Evolutionary conservation across 2,113 vertebrate genomes (phyloP).

Genomic region (Dromas ardeola): DNA sequence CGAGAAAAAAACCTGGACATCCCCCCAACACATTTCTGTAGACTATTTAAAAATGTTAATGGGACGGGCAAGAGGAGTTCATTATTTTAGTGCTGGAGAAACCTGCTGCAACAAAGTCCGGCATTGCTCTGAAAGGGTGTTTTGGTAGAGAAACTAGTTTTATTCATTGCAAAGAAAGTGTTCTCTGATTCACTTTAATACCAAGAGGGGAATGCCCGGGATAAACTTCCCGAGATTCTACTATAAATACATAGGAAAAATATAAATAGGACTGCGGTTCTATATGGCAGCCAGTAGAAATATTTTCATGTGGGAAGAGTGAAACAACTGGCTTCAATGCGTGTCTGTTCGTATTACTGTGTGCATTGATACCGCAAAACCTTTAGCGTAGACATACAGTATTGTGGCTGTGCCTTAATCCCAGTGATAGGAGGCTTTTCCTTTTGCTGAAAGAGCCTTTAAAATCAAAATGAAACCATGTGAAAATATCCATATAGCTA

Average conservation of each 20-base stretch:
- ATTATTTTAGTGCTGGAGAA: neutral
- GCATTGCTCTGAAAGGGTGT: neutral
- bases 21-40: neutral
- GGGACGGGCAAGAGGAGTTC: neutral
- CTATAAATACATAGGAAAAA: neutral
- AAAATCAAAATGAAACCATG: neutral
- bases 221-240: neutral
- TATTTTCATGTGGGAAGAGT: neutral
- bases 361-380: neutral
- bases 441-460: neutral
- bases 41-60: fast-evolving
- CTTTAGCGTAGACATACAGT: neutral
- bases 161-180: neutral
- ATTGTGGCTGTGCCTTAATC: neutral
- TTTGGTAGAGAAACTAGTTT: neutral
- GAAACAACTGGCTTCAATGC: neutral
- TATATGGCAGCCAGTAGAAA: neutral
- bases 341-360: neutral
- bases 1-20: neutral
- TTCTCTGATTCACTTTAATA: neutral
- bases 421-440: neutral
- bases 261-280: neutral
- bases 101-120: neutral
- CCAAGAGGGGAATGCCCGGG: neutral
- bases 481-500: neutral